Evolutionary conservation across 1,140 invertebrate species (phyloP), one percentile per base, ranked within the genome.

Genomic region (Reticulitermes speratus): DNA sequence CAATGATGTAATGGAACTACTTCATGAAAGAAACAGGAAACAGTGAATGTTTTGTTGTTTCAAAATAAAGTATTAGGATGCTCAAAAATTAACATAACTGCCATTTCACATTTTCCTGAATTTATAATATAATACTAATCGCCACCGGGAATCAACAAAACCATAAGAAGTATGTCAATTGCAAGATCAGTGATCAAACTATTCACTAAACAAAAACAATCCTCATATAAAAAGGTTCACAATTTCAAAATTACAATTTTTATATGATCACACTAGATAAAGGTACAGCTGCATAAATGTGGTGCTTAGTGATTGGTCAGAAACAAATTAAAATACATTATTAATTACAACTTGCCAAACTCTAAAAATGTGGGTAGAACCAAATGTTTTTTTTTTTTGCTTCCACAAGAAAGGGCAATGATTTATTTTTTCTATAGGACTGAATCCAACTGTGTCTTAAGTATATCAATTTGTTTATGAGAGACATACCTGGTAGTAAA

Each of bases 261-360:
- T 75, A 75, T 75, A 75, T 30, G 65, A 30, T 75, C 65, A 75
- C n/a, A 75, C 65, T 75, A 75, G 25, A 8, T 75, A 75, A n/a
- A 5, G n/a, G 65, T 75, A 75, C 1, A 25, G 65, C 65, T 75
- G 65, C 65, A 75, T 75, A 75, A 75, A 30, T 75, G 65, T 75
- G 65, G 65, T 75, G 65, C 65, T 75, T 30, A 1, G 65, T 75
- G 65, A 75, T 30, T 75, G 65, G 65, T 75, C 25, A 75, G 65
- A 75, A 75, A 75, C 65, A n/a, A 75, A 75, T 75, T n/a, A 30
- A 75, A 75, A 75, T 75, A 30, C 65, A 75, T 75, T 75, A 75
- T 30, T n/a, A 75, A 25, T 75, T 7, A 75, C n/a, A 25, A 75
- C 65, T 75, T 75, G 65, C 65, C 65, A 75, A 75, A 65, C 59